phyloP scores from a whole-genome alignment of 2,888 invertebrate species.

The Diarsia dahlii region DNA sequence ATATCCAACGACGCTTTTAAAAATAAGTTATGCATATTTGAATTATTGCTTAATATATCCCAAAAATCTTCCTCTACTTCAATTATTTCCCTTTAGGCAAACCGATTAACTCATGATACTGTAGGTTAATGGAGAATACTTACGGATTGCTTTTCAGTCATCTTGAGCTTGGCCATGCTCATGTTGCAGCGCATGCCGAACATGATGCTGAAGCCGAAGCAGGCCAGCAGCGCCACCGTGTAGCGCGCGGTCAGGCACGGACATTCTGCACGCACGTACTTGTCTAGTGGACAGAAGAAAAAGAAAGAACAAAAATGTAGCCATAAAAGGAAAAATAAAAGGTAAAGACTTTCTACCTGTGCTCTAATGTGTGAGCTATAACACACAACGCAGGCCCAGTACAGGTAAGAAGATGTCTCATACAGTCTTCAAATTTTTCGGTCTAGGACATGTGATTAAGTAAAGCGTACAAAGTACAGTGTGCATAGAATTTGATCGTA shows the following conservation, averaged over 20 bases:
- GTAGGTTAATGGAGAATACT: conserved; percentile 56
- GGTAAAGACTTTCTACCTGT: not conserved
- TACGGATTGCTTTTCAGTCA: conserved; percentile 91
- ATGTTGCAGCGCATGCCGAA: conserved; percentile 99
- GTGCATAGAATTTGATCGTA: not conserved
- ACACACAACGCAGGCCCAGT: not conserved
- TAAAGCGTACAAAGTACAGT: not conserved
- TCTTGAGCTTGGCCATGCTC: conserved; percentile 98
- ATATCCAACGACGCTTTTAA: no score
- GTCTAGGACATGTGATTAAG: not conserved
- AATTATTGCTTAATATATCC: not conserved
- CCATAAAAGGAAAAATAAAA: not conserved
- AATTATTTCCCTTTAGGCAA: not conserved
- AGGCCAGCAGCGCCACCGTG: conserved; percentile 96
- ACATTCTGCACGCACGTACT: conserved; percentile 96
- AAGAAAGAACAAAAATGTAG: not conserved
- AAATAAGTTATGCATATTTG: no score
- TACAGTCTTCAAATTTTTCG: not conserved
- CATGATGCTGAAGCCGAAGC: conserved; percentile 97
- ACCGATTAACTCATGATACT: not conserved
- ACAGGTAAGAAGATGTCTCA: not conserved
- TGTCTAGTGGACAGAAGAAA: conserved; percentile 87
- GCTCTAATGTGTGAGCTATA: not conserved
- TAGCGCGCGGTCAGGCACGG: conserved; percentile 96
- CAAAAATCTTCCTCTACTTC: not conserved